phyloP scores from a whole-genome alignment of 2,113 vertebrate species.

The Myotis davidii region DNA sequence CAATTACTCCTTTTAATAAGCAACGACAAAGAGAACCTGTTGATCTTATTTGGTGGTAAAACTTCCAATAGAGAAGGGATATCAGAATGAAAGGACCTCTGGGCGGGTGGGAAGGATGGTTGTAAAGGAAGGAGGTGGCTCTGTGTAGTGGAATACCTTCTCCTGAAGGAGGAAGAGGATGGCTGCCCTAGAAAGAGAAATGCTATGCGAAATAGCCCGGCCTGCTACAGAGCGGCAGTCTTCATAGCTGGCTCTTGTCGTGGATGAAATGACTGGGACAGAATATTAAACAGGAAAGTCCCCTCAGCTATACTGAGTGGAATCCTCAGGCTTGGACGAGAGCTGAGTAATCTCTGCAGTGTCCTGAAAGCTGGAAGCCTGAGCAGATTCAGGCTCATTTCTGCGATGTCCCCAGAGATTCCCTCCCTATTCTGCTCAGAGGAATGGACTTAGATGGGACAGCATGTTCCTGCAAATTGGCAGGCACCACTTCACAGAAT shows the following conservation, averaged over 20 bases:
- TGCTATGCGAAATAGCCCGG: not conserved
- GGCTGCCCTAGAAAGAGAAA: not conserved
- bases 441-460: constrained; percentile 56
- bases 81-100: not conserved
- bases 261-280: not conserved
- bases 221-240: not conserved
- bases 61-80: not conserved
- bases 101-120: not conserved
- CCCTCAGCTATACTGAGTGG: not conserved
- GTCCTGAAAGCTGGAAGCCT: constrained; percentile 8
- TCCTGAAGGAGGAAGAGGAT: not conserved
- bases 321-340: constrained; percentile 21
- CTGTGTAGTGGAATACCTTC: not conserved
- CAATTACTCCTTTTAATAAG: not conserved
- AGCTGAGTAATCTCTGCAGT: constrained; percentile 9
- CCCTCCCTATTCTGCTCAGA: constrained; percentile 56
- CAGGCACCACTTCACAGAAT: constrained; percentile 43
- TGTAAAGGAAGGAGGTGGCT: not conserved
- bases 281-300: constrained; percentile 51
- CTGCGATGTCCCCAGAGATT: constrained; percentile 50
- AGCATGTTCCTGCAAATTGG: constrained; percentile 61
- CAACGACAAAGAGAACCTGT: not conserved
- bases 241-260: not conserved
- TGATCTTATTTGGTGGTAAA: not conserved
- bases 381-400: constrained; percentile 21